These are phyloP conservation scores for Clarias macrocephalus DNA, from an alignment of 2,113 vertebrate genomes.

Conservation along the genomic window DNA sequence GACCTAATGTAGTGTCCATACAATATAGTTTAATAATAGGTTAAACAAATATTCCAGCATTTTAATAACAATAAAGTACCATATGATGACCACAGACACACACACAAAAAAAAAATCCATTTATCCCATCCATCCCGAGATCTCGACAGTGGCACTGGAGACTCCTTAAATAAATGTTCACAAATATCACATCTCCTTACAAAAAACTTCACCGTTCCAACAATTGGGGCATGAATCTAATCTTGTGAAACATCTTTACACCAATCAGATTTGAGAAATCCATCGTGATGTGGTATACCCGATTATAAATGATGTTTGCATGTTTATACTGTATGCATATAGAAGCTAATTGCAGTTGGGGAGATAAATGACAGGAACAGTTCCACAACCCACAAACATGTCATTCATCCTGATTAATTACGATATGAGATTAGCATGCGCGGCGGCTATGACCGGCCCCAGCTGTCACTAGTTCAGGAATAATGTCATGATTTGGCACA, in stretches of 20 bases:
- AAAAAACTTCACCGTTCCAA: too few relatives aligned
- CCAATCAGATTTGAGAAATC: neutral
- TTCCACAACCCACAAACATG: neutral
- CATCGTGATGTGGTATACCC: neutral
- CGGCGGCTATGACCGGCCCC: neutral
- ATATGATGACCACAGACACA: neutral
- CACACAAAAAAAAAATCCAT: too few relatives aligned
- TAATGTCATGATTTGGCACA: neutral
- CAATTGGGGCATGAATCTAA: neutral
- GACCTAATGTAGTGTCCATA: too few relatives aligned
- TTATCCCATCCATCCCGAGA: too few relatives aligned
- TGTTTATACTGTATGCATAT: too few relatives aligned
- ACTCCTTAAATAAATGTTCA: too few relatives aligned
- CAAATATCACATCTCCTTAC: too few relatives aligned
- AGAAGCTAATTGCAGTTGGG: neutral
- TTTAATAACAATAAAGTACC: neutral
- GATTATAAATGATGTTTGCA: neutral
- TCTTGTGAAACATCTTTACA: neutral
- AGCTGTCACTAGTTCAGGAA: conserved; percentile 7
- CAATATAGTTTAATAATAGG: too few relatives aligned
- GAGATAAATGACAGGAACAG: neutral
- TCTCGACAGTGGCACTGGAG: too few relatives aligned
- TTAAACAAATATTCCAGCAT: neutral
- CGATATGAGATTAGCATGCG: neutral
- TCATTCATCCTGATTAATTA: neutral